Percentiles rank a stretch among this genome's conserved stretches.
These are phyloP conservation scores for Hippopotamus amphibius DNA, from an alignment of 2,113 vertebrate genomes.

Conservation along the genomic window DNA sequence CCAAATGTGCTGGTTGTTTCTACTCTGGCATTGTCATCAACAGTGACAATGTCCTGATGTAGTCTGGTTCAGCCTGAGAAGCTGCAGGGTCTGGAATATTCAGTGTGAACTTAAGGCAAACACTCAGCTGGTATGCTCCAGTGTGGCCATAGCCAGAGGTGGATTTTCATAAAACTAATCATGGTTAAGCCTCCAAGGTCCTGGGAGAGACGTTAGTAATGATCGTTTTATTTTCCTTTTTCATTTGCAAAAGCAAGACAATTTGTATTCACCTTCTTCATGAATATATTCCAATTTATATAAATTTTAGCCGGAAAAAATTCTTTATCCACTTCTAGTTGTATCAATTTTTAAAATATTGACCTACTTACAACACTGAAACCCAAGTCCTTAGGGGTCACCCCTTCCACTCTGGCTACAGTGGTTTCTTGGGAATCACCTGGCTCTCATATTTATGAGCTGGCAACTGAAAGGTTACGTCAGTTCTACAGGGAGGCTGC, in stretches of 20 bases:
- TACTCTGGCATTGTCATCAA: not conserved
- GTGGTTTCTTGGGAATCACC: not conserved
- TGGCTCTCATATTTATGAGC: not conserved
- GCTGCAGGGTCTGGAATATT: not conserved
- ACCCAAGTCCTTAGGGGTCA: not conserved
- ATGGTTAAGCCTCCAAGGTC: not conserved
- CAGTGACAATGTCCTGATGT: not conserved
- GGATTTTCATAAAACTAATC: not conserved
- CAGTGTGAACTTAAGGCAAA: not conserved
- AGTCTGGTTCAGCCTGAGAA: not conserved
- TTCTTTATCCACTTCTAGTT: not conserved
- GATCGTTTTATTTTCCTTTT: not conserved
- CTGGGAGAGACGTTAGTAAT: not conserved
- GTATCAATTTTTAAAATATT: not conserved
- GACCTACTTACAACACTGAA: not conserved
- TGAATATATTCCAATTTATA: not conserved
- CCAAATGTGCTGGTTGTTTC: not conserved
- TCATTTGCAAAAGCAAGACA: not conserved
- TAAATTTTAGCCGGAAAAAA: not conserved
- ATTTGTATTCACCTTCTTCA: not conserved
- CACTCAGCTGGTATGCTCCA: not conserved
- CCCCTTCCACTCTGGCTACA: fast-evolving
- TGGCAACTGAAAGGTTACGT: not conserved
- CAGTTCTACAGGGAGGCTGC: not conserved
- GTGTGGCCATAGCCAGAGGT: not conserved